phyloP scores from a whole-genome alignment of 1,140 invertebrate genomes.

The Ganaspis sp. region DNA sequence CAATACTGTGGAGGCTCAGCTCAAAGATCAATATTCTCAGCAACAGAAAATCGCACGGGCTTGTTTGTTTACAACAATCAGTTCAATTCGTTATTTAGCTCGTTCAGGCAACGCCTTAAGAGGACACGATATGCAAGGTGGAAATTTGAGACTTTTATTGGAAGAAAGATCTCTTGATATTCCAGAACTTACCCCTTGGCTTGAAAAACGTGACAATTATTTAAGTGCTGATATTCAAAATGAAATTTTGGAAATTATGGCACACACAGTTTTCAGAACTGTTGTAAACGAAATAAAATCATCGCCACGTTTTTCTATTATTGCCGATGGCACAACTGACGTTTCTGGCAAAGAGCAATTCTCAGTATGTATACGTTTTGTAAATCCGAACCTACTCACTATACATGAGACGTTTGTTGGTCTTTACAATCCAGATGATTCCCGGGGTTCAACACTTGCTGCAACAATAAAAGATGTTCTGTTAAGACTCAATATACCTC shows the following conservation, averaged over 20 bases:
- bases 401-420: conserved; percentile 18
- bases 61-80: conserved; percentile 1
- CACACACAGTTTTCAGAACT: neutral
- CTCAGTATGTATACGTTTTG: conserved; percentile 4
- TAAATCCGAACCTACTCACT: neutral
- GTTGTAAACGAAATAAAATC: neutral
- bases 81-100: conserved; percentile 18
- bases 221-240: conserved; percentile 30
- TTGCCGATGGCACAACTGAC: conserved; percentile 29
- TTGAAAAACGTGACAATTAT: neutral
- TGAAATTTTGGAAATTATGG: conserved; percentile 31
- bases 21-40: neutral
- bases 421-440: conserved; percentile 21
- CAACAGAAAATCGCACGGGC: conserved; percentile 13
- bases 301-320: conserved; percentile 17
- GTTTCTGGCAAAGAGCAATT: conserved; percentile 15
- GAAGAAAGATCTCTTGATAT: conserved; percentile 18
- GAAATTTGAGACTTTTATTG: conserved; percentile 10
- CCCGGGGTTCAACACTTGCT: neutral
- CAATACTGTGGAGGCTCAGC: neutral
- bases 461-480: neutral
- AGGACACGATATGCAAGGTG: neutral
- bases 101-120: conserved; percentile 8
- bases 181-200: conserved; percentile 10
- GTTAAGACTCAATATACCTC: neutral